Base-by-base conservation (phyloP, 2,888 invertebrate species). In the Malachius bipustulatus region DNA sequence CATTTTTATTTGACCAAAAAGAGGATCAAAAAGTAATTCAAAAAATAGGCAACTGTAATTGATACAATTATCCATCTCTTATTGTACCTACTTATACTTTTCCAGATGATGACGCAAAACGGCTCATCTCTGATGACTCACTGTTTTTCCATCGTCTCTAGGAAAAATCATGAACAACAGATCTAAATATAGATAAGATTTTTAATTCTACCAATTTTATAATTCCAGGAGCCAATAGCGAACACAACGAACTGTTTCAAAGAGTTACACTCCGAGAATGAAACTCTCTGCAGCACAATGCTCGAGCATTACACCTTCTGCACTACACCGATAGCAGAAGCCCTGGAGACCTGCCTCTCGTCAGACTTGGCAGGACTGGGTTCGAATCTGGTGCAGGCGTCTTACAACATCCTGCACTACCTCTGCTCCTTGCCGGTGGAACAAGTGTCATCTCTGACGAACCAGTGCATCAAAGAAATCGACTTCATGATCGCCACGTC, bases 401-500 rank as follows among this genome's bases (percentile, higher is more conserved):
- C 24, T n/a, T 6, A 6, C 6, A 8, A 19, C 24, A n/a, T 19
- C 24, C 6, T 19, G 6, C 24, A 19, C 6, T 19, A 19, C n/a
- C 24, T 19, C 6, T 19, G 24, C n/a, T 19, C 24, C n/a, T 19
- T 19, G n/a, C 6, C 6, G 6, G 6, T 19, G n/a, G 24, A 19
- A 19, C 24, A 19, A 19, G 6, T 19, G 6, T 19, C n/a, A 19
- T 6, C 24, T 8, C n/a, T 19, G 24, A 19, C 24, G 6, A 19
- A 19, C n/a, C 24, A 19, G 24, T 19, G 24, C 24, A 19, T 19
- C n/a, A 19, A 19, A n/a, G 24, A 19, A n/a, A 19, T 19, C 24
- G 24, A 19, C n/a, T 19, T 19, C n/a, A 19, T 19, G 24, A 19
- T 19, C 6, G n/a, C 24, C 6, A 19, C 6, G 6, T 19, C 24